Base-by-base conservation (phyloP, 2,888 invertebrate genomes). In the Marasmarcha lunaedactyla region DNA sequence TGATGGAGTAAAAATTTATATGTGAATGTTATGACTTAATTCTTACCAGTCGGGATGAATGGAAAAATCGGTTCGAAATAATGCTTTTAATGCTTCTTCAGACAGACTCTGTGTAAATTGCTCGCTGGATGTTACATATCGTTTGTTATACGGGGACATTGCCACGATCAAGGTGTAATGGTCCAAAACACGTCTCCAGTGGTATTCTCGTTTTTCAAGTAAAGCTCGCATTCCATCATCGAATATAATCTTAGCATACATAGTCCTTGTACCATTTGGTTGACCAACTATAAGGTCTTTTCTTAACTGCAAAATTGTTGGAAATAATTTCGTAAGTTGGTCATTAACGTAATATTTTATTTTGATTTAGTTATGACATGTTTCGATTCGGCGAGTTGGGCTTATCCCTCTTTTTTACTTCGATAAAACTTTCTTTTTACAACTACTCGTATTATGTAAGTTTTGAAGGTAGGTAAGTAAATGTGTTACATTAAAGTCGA, bases 41-140 rank as follows among this genome's bases (percentile, higher is more conserved):
- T 20, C 52, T 44, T 54, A 83, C 83, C 83, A 83, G 40, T 83
- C 76, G 5, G 81, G 83, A 40, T 83, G 71, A 2, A 81, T 57
- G 1, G 66, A 55, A 43, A 69, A 77, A 14, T 76, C 76, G 0
- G 71, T 68, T 27, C 63, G 61, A 1, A 62, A 57, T 1, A 81
- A 41, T 1, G 72, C 66, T 13, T 59, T 58, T 41, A 63, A 50
- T 0, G 77, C 71, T 27, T 63, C 60, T 5, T 57, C 63, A 0
- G 78, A 83, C 15, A 72, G 42, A 37, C 66, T 55, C 46, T 63
- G 68, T 0, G 73, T 71, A 44, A 79, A 77, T 1, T 48, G 0
- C 56, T 53, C 3, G 59, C 63, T 0, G 69, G 63, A 7, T 0
- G 65, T 69, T 0, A 66, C 61, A 11, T 66, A 69, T 0, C 50